Evolutionary conservation across 2,113 vertebrate species (phyloP).

Genomic region (Pseudorhombus dupliciocellatus): DNA sequence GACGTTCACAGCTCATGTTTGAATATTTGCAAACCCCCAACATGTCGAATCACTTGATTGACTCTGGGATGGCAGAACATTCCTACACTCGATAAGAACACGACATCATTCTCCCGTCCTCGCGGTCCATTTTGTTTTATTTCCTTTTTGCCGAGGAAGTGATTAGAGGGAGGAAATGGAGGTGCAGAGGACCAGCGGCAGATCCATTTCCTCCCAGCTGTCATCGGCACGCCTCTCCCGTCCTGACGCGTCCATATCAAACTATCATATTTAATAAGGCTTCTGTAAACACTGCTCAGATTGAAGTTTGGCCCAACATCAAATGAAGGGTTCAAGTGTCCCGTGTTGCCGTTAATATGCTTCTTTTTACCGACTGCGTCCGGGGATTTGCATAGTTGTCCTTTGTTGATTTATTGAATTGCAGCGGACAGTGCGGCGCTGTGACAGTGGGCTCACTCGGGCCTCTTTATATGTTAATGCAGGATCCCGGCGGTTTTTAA

Average conservation of each 20-base stretch:
- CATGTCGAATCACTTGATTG: not conserved
- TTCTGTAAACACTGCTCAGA: slow-evolving; percentile 60
- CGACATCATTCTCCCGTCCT: too few species aligned
- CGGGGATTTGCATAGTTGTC: slow-evolving; percentile 81
- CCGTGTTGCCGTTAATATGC: slow-evolving; percentile 74
- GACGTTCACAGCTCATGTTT: too few species aligned
- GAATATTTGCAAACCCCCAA: not conserved
- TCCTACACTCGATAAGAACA: too few species aligned
- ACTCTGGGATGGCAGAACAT: not conserved
- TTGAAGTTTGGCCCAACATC: slow-evolving; percentile 63
- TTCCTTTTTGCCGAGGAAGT: slow-evolving; percentile 50
- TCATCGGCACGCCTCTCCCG: slow-evolving; percentile 43
- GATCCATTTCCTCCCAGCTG: slow-evolving; percentile 63
- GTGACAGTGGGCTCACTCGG: slow-evolving; percentile 68
- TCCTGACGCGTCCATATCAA: slow-evolving; percentile 67
- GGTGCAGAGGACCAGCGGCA: slow-evolving; percentile 52
- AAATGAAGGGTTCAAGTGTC: slow-evolving; percentile 69
- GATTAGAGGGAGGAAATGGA: slow-evolving; percentile 59
- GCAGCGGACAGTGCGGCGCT: slow-evolving; percentile 36
- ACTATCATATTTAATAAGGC: slow-evolving; percentile 77
- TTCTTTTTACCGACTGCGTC: slow-evolving; percentile 72
- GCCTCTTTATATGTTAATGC: slow-evolving; percentile 87
- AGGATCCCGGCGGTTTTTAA: slow-evolving; percentile 70
- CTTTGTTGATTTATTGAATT: slow-evolving; percentile 81
- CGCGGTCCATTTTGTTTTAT: slow-evolving; percentile 1